phyloP scores from a whole-genome alignment of 2,888 invertebrate genomes.

The Nemapogon koenigi region DNA sequence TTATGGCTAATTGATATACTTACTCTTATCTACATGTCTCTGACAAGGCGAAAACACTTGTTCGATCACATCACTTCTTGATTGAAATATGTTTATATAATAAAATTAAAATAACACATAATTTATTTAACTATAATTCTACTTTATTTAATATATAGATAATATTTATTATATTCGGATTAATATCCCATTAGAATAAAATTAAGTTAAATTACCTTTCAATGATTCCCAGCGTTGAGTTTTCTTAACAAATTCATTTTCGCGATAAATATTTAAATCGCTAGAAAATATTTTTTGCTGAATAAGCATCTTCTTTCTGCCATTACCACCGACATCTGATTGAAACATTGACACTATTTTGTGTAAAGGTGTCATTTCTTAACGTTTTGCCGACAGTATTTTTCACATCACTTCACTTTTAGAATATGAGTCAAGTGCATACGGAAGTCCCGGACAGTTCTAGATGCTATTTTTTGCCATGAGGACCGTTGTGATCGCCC shows the following conservation, averaged over 20 bases:
- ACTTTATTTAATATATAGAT: no score
- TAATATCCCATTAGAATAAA: no score
- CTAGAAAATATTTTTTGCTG: slow-evolving; percentile 65
- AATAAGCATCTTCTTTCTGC: slow-evolving; percentile 30
- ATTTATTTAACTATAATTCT: no score
- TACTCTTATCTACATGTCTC: no score
- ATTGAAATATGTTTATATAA: no score
- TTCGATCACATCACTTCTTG: no score
- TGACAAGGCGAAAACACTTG: no score
- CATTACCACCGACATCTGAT: slow-evolving; percentile 56
- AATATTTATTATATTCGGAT: no score
- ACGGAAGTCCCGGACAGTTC: slow-evolving; percentile 4
- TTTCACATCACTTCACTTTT: neutral
- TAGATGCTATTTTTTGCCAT: slow-evolving; percentile 3
- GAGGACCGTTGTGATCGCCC: neutral
- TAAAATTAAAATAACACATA: no score
- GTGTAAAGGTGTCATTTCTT: slow-evolving; percentile 65
- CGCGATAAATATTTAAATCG: slow-evolving; percentile 56
- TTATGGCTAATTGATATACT: no score
- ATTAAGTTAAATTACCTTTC: no score
- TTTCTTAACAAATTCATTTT: slow-evolving; percentile 50
- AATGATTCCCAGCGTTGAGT: slow-evolving; percentile 61
- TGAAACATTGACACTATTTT: slow-evolving; percentile 69
- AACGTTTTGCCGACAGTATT: neutral
- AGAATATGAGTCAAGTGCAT: neutral